phyloP scores from a whole-genome alignment of 2,888 invertebrate genomes.

The Nymphalis polychloros region DNA sequence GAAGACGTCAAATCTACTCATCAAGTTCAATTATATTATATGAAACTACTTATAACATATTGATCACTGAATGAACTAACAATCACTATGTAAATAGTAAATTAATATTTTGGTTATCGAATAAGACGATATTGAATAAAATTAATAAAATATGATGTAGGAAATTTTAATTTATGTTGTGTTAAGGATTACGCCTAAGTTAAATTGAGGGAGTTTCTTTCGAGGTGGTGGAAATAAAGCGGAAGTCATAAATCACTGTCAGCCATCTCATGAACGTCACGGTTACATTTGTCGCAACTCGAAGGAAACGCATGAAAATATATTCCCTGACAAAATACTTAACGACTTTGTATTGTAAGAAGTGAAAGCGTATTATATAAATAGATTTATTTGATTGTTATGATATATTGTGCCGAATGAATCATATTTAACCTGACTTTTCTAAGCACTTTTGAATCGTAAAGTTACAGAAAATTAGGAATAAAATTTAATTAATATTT shows the following conservation, averaged over 20 bases:
- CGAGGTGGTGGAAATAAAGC: constrained; percentile 9
- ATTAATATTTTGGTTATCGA: too few species aligned
- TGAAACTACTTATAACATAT: too few species aligned
- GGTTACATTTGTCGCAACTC: constrained; percentile 36
- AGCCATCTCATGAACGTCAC: constrained; percentile 35
- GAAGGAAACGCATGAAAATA: background rate
- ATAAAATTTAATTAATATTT: too few species aligned
- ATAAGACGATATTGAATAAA: too few species aligned
- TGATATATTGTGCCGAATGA: background rate
- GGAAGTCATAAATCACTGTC: constrained; percentile 36
- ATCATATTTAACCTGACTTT: too few species aligned
- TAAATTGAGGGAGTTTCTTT: background rate
- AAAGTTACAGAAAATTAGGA: too few species aligned
- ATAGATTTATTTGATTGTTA: background rate
- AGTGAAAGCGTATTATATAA: background rate
- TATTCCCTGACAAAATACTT: background rate
- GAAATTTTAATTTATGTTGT: background rate
- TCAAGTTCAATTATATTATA: too few species aligned
- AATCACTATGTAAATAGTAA: too few species aligned
- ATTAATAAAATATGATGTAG: too few species aligned
- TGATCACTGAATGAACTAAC: too few species aligned
- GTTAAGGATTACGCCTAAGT: background rate
- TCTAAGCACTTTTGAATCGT: too few species aligned
- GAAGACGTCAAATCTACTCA: too few species aligned
- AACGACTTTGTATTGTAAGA: background rate